Evolutionary conservation across 2,888 invertebrate genomes (phyloP), one percentile per base, ranked within the genome.

Genomic region (Drosophila vallismaia): DNA sequence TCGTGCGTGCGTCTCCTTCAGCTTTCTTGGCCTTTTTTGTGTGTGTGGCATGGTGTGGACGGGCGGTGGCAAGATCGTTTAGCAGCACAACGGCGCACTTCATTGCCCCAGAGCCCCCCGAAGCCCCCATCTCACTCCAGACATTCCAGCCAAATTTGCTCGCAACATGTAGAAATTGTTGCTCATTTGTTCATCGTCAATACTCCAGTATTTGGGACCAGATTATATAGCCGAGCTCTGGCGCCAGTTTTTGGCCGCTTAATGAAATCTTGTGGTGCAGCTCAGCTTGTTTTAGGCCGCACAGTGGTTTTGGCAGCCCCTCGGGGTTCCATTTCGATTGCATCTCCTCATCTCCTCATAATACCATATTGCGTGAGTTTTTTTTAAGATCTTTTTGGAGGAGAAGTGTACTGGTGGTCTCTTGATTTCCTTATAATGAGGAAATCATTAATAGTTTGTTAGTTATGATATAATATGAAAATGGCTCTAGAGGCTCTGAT

Each of bases 171-270:
- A 79, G 77, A 84, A 84, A 84, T 87, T 84, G 87, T 68, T 87
- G 86, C 86, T 85, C 83, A 84, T 84, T 84, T 84, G 84, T 84
- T 84, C 60, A 57, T 62, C 40, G 19, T 4, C 40, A 9, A 14
- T 42, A 72, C 79, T 81, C 76, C 75, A 76, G 71, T 77, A 42
- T 85, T 75, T 40, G 49, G 28, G 51, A 74, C 74, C 56, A 84
- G 82, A 84, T 86, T 80, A 86, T 86, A 80, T 75, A 19, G 77
- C 44, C 60, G 54, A 60, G 81, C 74, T 75, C 81, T 89, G 89
- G 89, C 89, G 89, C 89, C 89, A 90, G 88, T 86, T 88, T 86
- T 82, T 76, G 80, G 60, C 71, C 73, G 78, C 88, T 89, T 89
- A 89, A 89, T 89, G 89, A 89, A 89, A 89, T 81, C 69, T 70